These are phyloP conservation scores for Ellobius talpinus DNA, from an alignment of 2,113 vertebrate genomes.

Conservation along the genomic window DNA sequence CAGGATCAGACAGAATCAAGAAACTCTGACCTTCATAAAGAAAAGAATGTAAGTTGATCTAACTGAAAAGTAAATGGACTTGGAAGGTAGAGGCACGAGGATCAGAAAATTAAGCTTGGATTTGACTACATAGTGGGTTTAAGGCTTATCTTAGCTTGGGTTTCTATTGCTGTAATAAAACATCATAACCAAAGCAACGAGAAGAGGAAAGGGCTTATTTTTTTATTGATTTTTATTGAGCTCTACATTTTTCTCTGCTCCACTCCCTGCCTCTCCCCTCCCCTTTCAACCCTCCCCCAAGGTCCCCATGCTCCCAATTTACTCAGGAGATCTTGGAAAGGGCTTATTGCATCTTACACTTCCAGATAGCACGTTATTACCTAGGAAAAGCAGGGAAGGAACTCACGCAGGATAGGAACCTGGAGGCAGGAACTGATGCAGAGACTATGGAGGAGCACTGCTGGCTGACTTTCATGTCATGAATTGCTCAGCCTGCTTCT, in stretches of 20 bases:
- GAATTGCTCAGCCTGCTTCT: not conserved
- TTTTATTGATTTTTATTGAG: too few species aligned
- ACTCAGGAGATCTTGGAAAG: not conserved
- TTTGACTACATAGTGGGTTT: not conserved
- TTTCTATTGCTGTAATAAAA: not conserved
- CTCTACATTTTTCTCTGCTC: too few species aligned
- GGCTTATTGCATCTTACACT: not conserved
- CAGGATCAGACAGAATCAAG: slow-evolving; percentile 2
- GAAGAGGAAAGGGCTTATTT: not conserved
- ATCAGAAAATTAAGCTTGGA: not conserved
- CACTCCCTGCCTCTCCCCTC: too few species aligned
- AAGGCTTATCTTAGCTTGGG: not conserved
- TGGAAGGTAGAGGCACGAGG: not conserved
- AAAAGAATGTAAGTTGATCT: not conserved
- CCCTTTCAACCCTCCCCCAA: too few species aligned
- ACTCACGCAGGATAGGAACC: not conserved
- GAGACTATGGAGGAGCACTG: not conserved
- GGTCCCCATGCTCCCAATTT: too few species aligned
- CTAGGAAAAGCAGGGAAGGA: not conserved
- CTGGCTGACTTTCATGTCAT: not conserved
- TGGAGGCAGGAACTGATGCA: not conserved
- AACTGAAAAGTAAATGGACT: not conserved
- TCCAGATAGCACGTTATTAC: not conserved
- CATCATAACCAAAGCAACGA: not conserved
- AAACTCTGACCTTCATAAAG: not conserved